phyloP scores from a whole-genome alignment of 2,888 invertebrate species.

The Rugalucina vietnamica region DNA sequence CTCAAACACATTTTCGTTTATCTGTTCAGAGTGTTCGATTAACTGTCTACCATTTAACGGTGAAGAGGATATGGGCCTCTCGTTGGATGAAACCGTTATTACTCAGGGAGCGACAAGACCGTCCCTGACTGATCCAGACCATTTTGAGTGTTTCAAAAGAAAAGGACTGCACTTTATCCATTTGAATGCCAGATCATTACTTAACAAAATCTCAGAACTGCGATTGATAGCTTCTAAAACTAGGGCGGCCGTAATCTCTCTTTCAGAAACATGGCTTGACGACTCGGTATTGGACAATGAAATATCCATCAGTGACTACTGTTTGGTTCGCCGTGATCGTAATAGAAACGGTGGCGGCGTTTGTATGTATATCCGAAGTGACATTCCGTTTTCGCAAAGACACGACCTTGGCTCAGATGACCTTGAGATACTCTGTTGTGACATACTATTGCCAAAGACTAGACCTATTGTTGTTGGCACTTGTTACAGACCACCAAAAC shows the following conservation, averaged over 20 bases:
- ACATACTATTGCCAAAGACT: slow-evolving; percentile 22
- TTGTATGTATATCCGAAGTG: background rate
- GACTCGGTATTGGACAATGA: background rate
- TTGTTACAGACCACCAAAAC: slow-evolving; percentile 39
- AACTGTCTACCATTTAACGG: background rate
- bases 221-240: background rate
- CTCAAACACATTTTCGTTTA: background rate
- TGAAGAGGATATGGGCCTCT: background rate
- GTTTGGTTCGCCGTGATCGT: background rate
- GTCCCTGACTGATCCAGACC: background rate
- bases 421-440: background rate
- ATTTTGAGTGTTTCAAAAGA: background rate
- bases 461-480: slow-evolving; percentile 22
- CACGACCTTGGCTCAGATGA: background rate
- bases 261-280: background rate
- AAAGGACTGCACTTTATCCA: slow-evolving; percentile 6
- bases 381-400: background rate
- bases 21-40: background rate
- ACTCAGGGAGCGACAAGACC: background rate
- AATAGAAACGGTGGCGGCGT: background rate
- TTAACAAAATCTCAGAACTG: background rate
- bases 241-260: background rate
- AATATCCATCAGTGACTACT: background rate
- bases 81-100: background rate
- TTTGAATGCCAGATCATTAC: background rate